Evolutionary conservation across 1,140 invertebrate species (phyloP), one percentile per base, ranked within the genome.

Genomic region (Rhopalosiphum maidis): DNA sequence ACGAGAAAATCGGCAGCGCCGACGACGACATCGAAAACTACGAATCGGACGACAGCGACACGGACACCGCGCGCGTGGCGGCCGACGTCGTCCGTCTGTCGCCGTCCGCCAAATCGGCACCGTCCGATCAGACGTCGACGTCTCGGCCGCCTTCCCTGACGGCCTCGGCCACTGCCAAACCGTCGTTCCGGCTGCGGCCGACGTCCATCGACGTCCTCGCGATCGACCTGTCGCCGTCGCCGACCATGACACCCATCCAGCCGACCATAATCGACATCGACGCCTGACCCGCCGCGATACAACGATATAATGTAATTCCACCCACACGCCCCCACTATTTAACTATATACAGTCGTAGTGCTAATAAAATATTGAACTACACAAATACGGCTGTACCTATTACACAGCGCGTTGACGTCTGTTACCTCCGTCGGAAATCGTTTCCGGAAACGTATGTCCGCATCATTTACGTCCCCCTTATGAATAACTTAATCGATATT

Each of bases 201-300:
- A 9, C 41, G 15, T 9, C 88, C 21, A 35, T n/a, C 25, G 35
- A 68, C 35, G 55, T 25, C 43, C 68, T 83, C n/a, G 7, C 18
- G 23, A 11, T 68, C 25, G 30, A 92, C 43, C 43, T 37, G 43
- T 82, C 60, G 2, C 77, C 60, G 23, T 77, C 90, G 35, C 43
- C 68, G 23, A 51, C 54, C 37, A 90, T 90, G 54, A 60, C 23
- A 6, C 37, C 54, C 30, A 60, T 60, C 25, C 54, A 90, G 54
- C 89, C 89, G 37, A 90, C 41, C 55, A 68, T 90, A 18, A 90
- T 90, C 25, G 89, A 90, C 35, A 90, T 90, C 54, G 51, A 37
- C 21, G 35, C 1, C n/a, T 89, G 23, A 89, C 6, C n/a, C n/a
- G 3, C 55, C 35, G 1, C 85, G 15, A 77, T 15, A 48, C 5